Percentiles rank a stretch among this genome's conserved stretches.
phyloP scores from a whole-genome alignment of 2,888 invertebrate species.

The Eilema depressum region DNA sequence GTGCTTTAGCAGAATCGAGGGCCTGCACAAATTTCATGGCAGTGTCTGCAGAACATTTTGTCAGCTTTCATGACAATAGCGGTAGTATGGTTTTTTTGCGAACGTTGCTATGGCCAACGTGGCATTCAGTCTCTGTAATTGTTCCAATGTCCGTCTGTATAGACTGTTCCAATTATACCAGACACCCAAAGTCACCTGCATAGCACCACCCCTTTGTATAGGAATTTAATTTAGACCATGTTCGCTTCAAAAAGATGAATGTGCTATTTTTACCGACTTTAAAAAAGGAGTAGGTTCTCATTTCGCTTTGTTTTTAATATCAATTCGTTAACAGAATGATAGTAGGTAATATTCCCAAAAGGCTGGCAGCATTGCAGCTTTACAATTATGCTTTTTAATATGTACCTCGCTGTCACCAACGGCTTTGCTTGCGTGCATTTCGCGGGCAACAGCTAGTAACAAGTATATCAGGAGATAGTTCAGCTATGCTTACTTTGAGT shows the following conservation, averaged over 20 bases:
- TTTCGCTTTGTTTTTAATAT: too few species aligned
- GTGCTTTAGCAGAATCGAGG: too few species aligned
- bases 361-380: too few species aligned
- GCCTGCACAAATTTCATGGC: too few species aligned
- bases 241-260: background rate
- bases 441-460: too few species aligned
- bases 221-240: slow-evolving; percentile 30
- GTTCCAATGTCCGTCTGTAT: slow-evolving; percentile 27
- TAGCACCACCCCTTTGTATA: slow-evolving; percentile 14
- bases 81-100: slow-evolving; percentile 3
- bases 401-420: too few species aligned
- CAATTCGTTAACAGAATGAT: background rate
- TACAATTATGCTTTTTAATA: too few species aligned
- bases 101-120: slow-evolving; percentile 28
- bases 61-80: slow-evolving; percentile 11
- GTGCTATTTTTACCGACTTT: background rate
- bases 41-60: slow-evolving; percentile 23
- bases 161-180: slow-evolving; percentile 43
- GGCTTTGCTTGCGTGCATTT: too few species aligned
- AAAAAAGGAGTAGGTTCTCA: too few species aligned
- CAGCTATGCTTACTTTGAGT: too few species aligned
- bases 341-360: too few species aligned
- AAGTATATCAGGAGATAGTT: too few species aligned
- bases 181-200: slow-evolving; percentile 24
- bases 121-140: slow-evolving; percentile 46